These are phyloP conservation scores for Podarcis cretensis DNA, from an alignment of 2,113 vertebrate species.

Conservation along the genomic window DNA sequence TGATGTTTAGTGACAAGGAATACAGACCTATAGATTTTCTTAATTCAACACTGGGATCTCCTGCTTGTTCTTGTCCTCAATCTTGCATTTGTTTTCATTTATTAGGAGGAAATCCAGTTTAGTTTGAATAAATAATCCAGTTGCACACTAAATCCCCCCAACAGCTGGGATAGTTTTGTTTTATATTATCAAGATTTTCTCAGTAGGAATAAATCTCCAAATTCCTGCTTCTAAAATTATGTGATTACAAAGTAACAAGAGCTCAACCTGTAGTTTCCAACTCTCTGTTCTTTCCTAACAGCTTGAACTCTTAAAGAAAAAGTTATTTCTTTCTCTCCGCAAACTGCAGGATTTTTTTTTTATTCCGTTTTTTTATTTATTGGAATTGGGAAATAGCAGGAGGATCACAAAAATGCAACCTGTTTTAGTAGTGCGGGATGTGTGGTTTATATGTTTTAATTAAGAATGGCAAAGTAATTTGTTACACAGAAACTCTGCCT, in stretches of 20 bases:
- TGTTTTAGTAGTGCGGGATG: constrained; percentile 64
- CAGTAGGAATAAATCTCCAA: constrained; percentile 59
- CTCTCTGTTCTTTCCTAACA: constrained; percentile 48
- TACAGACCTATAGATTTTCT: constrained; percentile 33
- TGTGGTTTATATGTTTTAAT: constrained; percentile 60
- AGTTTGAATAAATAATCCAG: constrained; percentile 72
- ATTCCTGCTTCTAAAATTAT: constrained; percentile 69
- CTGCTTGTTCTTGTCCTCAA: constrained; percentile 55
- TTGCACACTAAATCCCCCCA: constrained; percentile 70
- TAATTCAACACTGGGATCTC: constrained; percentile 60
- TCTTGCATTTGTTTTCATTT: constrained; percentile 70
- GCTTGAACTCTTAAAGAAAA: constrained; percentile 4
- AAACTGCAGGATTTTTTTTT: constrained; percentile 47
- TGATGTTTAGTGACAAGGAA: background rate
- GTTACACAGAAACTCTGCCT: constrained; percentile 32
- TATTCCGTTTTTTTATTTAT: constrained; percentile 65
- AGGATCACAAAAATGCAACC: constrained; percentile 74
- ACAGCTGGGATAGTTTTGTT: constrained; percentile 73
- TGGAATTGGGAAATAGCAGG: constrained; percentile 70
- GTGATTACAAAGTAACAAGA: constrained; percentile 35
- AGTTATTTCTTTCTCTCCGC: background rate
- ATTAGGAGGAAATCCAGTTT: constrained; percentile 73
- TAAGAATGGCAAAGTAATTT: constrained; percentile 62
- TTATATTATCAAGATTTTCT: constrained; percentile 72
- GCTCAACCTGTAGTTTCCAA: constrained; percentile 11